A percentile compares a stretch with the other conserved stretches of the same genome.
These are phyloP conservation scores for Laupala kohalensis DNA, from an alignment of 1,140 invertebrate species.

Conservation along the genomic window DNA sequence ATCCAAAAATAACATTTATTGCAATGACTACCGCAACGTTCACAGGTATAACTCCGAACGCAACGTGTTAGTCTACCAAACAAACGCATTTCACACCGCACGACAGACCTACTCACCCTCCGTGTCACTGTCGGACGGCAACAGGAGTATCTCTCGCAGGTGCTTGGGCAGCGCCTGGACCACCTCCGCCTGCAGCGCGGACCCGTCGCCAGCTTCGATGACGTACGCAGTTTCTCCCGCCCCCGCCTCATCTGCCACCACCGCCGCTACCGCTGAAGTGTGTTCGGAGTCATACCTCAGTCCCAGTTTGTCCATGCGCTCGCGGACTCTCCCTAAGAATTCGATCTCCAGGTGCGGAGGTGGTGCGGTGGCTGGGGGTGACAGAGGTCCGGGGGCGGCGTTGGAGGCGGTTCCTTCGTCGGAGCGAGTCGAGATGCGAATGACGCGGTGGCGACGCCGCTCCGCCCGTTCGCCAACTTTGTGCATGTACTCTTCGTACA, in stretches of 20 bases:
- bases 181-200: not conserved
- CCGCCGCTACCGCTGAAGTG: constrained; percentile 34
- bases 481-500: constrained; percentile 69
- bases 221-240: constrained; percentile 16
- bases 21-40: no score
- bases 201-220: not conserved
- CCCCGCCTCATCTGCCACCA: constrained; percentile 18
- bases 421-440: constrained; percentile 43
- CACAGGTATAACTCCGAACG: no score
- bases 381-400: not conserved
- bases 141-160: constrained; percentile 54
- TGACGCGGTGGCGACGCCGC: constrained; percentile 58
- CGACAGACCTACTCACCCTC: constrained; percentile 8
- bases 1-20: no score
- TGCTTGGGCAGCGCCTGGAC: constrained; percentile 48
- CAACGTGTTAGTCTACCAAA: no score
- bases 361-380: constrained; percentile 16
- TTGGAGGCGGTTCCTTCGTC: constrained; percentile 18
- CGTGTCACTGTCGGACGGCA: constrained; percentile 1
- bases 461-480: constrained; percentile 65
- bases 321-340: constrained; percentile 43
- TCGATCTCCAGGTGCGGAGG: constrained; percentile 47
- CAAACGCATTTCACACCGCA: no score
- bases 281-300: constrained; percentile 40
- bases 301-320: constrained; percentile 41